Evolutionary conservation across 2,113 vertebrate genomes (phyloP).

Genomic region (Gymnobelideus leadbeateri): DNA sequence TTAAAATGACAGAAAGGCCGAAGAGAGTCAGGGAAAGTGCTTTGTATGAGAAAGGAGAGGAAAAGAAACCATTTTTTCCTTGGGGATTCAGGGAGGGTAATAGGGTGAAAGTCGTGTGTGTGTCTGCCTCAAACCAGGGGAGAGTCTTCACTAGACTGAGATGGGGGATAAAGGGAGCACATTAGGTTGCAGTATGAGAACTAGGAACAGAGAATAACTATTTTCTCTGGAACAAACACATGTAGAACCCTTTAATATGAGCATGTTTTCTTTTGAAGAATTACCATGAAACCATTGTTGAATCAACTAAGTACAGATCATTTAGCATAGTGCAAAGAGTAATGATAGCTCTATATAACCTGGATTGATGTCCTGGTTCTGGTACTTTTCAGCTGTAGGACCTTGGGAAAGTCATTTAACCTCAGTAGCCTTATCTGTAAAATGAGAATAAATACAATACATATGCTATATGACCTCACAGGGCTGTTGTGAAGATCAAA

Average conservation of each 20-base stretch:
- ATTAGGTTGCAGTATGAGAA: background rate
- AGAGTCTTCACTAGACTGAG: background rate
- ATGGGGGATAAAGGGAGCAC: background rate
- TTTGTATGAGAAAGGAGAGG: background rate
- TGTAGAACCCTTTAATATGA: background rate
- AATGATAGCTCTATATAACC: background rate
- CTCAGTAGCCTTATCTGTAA: background rate
- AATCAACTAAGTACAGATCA: background rate
- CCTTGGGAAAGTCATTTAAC: background rate
- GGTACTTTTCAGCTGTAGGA: background rate
- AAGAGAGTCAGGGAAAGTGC: background rate
- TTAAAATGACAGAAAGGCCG: background rate
- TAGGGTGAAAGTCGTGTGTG: background rate
- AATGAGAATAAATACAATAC: constrained; percentile 12
- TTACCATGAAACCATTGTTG: background rate
- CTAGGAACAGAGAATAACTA: background rate
- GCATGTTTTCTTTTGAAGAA: background rate
- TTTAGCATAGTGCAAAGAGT: background rate
- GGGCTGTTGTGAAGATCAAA: background rate
- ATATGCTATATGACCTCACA: background rate
- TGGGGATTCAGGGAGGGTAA: background rate
- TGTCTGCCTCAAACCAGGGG: background rate
- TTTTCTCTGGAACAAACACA: background rate
- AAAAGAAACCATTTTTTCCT: background rate
- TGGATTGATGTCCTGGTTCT: background rate